phyloP scores from a whole-genome alignment of 35 echinoderm and acorn worm genomes.

The Chiridota heheva region DNA sequence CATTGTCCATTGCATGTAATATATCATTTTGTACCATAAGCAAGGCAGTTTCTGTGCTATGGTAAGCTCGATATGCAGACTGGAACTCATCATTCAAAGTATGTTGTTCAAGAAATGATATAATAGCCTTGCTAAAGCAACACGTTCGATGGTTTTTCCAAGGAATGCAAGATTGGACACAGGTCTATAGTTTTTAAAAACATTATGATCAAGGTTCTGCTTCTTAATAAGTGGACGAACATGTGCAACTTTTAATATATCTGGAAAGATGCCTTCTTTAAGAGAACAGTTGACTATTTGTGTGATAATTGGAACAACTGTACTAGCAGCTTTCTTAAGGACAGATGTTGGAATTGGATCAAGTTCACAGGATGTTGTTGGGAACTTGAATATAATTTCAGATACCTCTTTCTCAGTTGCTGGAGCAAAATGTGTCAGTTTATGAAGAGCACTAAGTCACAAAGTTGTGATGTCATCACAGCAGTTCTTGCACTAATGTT shows the following conservation, averaged over 20 bases:
- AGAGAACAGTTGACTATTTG: constrained; percentile 66
- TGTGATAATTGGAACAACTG: constrained; percentile 46
- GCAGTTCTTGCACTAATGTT: no score
- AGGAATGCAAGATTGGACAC: constrained; percentile 56
- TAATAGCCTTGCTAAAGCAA: constrained; percentile 22
- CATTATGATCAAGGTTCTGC: constrained; percentile 25
- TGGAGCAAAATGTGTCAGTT: no score
- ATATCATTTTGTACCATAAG: no score
- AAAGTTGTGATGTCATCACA: no score
- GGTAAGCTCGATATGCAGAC: no score
- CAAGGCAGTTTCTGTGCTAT: no score
- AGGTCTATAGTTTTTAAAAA: constrained; percentile 54
- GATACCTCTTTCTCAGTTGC: no score
- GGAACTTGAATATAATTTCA: constrained; percentile 50
- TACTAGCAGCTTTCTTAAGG: constrained; percentile 51
- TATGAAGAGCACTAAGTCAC: no score
- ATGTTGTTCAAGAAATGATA: constrained; percentile 27
- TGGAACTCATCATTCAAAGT: no score
- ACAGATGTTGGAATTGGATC: constrained; percentile 44
- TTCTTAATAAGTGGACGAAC: constrained; percentile 61
- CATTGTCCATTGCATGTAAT: no score
- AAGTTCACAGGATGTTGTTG: constrained; percentile 11
- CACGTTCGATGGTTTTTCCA: constrained; percentile 42
- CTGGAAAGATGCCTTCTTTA: constrained; percentile 23
- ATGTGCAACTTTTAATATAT: constrained; percentile 40